Evolutionary conservation across 2,797 vertebrate species (phyloP).

Genomic region (Tauraco hartlaubi): DNA sequence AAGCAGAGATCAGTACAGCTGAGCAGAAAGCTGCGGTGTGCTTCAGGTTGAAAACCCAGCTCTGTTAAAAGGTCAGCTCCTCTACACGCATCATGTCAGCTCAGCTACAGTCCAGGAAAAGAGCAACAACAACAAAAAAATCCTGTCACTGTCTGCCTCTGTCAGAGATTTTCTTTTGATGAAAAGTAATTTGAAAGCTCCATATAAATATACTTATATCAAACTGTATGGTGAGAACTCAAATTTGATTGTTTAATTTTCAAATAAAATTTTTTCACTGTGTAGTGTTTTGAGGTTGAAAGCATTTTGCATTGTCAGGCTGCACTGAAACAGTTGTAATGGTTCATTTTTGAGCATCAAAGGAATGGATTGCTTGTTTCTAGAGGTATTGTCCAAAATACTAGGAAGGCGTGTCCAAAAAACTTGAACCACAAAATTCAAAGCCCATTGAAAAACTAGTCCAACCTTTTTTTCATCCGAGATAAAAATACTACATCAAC

Average conservation of each 20-base stretch:
- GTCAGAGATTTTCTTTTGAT: background rate
- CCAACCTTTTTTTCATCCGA: background rate
- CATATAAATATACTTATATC: accelerated
- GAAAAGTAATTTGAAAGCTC: accelerated
- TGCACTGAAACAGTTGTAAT: background rate
- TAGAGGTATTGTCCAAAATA: background rate
- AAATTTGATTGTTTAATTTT: background rate
- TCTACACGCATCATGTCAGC: background rate
- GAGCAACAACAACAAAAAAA: background rate
- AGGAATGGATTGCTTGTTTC: background rate
- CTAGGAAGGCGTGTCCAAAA: accelerated
- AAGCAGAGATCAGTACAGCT: background rate
- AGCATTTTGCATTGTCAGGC: background rate
- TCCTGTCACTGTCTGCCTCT: background rate
- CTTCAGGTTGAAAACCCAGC: background rate
- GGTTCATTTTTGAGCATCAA: background rate
- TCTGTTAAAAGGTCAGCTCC: background rate
- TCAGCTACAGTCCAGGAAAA: background rate
- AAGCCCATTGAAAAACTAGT: background rate
- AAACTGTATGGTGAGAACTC: accelerated
- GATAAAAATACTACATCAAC: background rate
- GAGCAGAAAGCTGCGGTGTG: background rate
- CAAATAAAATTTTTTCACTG: background rate
- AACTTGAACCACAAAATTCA: background rate
- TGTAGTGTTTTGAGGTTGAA: background rate